These are phyloP conservation scores for Drosophila azteca DNA, from an alignment of 1,140 invertebrate species.

Conservation along the genomic window DNA sequence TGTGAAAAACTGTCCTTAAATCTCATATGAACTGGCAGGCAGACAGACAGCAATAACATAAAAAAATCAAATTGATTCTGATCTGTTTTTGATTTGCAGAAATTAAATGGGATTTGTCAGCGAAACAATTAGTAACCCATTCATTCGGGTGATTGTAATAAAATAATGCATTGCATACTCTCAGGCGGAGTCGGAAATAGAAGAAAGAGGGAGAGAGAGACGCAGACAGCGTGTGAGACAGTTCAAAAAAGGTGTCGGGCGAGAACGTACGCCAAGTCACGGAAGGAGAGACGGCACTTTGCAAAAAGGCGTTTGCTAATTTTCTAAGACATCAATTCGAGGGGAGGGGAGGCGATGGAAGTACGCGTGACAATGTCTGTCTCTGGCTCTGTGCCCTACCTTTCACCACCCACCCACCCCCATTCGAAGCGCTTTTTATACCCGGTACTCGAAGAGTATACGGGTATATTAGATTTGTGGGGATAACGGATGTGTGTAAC, in stretches of 20 bases:
- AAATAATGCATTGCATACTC: slow-evolving; percentile 64
- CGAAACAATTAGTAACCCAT: slow-evolving; percentile 55
- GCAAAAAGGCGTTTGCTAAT: slow-evolving; percentile 59
- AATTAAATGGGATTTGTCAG: slow-evolving; percentile 20
- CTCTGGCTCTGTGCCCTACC: background rate
- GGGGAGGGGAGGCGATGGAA: slow-evolving; percentile 40
- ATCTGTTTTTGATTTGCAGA: background rate
- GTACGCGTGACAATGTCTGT: slow-evolving; percentile 74
- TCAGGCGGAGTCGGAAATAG: slow-evolving; percentile 26
- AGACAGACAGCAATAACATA: slow-evolving; percentile 38
- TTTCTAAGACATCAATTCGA: slow-evolving; percentile 80
- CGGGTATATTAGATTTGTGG: no score
- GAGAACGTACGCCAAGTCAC: slow-evolving; percentile 42
- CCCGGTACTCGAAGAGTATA: no score
- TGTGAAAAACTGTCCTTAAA: slow-evolving; percentile 68
- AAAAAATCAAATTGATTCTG: slow-evolving; percentile 9
- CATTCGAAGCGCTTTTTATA: slow-evolving; percentile 35
- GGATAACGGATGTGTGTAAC: no score
- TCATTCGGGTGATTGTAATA: slow-evolving; percentile 43
- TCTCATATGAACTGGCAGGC: slow-evolving; percentile 34
- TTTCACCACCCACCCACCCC: background rate
- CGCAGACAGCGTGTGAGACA: background rate
- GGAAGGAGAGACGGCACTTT: slow-evolving; percentile 22
- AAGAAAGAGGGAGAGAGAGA: background rate
- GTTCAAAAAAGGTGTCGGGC: slow-evolving; percentile 34